phyloP scores from a whole-genome alignment of 2,113 vertebrate genomes.

The Aldabrachelys gigantea region DNA sequence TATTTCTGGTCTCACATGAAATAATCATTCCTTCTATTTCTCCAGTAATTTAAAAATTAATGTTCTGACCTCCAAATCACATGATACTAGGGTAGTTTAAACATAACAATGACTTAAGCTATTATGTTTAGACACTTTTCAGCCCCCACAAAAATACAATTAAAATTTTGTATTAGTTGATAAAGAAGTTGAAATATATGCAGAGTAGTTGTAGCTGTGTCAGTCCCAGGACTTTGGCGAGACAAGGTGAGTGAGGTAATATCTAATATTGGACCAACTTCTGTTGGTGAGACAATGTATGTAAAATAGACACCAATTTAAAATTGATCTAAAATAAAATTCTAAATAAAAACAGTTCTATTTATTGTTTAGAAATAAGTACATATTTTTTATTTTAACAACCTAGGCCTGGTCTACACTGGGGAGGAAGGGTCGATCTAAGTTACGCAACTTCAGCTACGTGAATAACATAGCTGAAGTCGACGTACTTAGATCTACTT shows the following conservation, averaged over 20 bases:
- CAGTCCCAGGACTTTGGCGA: not conserved
- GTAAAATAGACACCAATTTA: not conserved
- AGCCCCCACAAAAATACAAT: not conserved
- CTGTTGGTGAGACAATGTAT: not conserved
- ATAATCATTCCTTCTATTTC: not conserved
- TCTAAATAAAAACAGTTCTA: not conserved
- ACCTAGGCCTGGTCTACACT: no score
- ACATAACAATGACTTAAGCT: not conserved
- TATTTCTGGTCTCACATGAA: not conserved
- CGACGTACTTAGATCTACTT: no score
- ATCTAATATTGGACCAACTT: not conserved
- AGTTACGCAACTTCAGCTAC: no score
- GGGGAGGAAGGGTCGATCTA: no score
- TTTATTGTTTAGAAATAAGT: slow-evolving; percentile 19
- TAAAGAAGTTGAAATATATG: slow-evolving; percentile 8
- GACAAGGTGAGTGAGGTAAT: not conserved
- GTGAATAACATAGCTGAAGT: no score
- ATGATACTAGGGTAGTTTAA: not conserved
- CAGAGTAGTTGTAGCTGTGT: not conserved
- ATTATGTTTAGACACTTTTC: not conserved
- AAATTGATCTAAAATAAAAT: not conserved
- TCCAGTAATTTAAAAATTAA: not conserved
- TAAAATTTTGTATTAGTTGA: not conserved
- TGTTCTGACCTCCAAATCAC: not conserved
- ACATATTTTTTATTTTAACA: not conserved